Base-by-base conservation (phyloP, 2,797 vertebrate species). In the Alca torda region DNA sequence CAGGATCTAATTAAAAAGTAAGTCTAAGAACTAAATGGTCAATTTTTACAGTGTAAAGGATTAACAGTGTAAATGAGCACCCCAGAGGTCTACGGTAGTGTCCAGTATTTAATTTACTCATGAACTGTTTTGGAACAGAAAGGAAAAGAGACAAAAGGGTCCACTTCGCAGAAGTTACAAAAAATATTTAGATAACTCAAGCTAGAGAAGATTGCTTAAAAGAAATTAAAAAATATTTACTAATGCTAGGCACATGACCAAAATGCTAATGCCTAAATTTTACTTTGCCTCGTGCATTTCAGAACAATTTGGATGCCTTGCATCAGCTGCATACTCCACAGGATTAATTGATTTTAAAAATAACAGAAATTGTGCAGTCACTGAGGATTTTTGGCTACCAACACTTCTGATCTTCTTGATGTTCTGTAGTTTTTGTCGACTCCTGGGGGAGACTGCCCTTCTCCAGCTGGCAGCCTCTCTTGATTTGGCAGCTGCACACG, bases 331-430 rank as follows among this genome's bases (percentile, higher is more conserved):
- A 51, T 12, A 74, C 5, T 48, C 59, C 45, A 63, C 26, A 79
- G 86, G 77, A 65, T 72, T 75, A 87, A 96, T 21, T 87, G 73
- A 43, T 81, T 95, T 89, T 13, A 65, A 95, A 94, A 89, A 59
- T n/a, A 90, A 50, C 16, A 63, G 68, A 83, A 91, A 86, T 37
- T 81, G 87, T 68, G 24, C 72, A 80, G 68, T n/a, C 59, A 70
- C 50, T 51, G 87, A 43, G 41, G 37, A 87, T 37, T 93, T 93
- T 70, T 92, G 89, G 87, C 87, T 87, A 83, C 25, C 31, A 53
- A 16, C 37, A 57, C 35, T 84, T 73, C 65, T 69, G 37, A 84
- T 61, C 59, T 80, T 89, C 79, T 45, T 60, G 45, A 83, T 60
- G 60, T 77, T 87, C 45, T 73, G 59, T 28, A 90, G 68, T 46